phyloP scores from a whole-genome alignment of 53 echinoderm and acorn worm genomes.

The Echinometra lucunter region DNA sequence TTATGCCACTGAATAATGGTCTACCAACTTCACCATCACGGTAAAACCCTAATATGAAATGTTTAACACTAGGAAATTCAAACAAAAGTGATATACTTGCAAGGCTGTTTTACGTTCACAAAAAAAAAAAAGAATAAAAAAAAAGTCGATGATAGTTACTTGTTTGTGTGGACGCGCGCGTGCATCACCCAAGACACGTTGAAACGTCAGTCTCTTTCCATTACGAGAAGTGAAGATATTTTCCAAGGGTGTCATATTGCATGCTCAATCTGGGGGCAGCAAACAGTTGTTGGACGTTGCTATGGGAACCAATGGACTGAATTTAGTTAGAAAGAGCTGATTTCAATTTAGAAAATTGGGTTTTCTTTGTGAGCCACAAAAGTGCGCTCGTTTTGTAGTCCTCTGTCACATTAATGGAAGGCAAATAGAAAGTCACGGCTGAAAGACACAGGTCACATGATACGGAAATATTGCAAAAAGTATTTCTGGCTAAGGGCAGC shows the following conservation, averaged over 20 bases:
- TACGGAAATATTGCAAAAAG: neutral
- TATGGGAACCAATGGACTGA: slow-evolving; percentile 32
- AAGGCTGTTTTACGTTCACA: neutral
- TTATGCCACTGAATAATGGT: no score
- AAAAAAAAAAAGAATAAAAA: no score
- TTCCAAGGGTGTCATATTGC: slow-evolving; percentile 8
- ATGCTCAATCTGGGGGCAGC: slow-evolving; percentile 13
- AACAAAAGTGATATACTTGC: no score
- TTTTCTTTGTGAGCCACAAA: neutral
- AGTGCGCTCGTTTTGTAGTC: neutral
- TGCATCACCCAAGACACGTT: neutral
- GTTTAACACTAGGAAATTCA: no score
- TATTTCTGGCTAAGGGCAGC: no score
- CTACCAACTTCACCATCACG: no score
- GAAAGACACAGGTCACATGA: neutral
- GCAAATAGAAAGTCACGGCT: neutral
- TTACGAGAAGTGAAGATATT: neutral
- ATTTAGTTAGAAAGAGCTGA: neutral
- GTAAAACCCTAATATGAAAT: no score
- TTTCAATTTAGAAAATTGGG: slow-evolving; percentile 28
- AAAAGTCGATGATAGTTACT: no score
- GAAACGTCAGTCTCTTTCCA: neutral
- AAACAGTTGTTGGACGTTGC: slow-evolving; percentile 33
- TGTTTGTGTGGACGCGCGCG: no score
- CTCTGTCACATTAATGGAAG: neutral